Conservation (phyloP, 2,888 invertebrate species). For the Drosophila aldrichi region DNA sequence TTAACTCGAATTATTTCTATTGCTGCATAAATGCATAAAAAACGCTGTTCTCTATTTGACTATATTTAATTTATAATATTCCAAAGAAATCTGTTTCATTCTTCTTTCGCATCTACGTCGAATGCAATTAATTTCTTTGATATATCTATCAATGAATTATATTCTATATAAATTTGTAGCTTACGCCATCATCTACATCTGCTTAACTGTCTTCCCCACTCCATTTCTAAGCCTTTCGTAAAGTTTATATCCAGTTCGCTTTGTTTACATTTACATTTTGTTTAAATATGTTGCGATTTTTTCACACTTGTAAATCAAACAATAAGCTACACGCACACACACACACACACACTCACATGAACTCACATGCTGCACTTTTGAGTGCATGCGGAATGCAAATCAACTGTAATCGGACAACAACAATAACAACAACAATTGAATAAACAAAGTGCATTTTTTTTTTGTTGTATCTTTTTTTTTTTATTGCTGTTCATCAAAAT, state of each 20-base stretch:
- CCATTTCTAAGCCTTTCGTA: conserved; percentile 23
- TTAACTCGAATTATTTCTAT: too few species aligned
- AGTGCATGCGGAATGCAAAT: conserved; percentile 55
- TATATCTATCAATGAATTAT: background rate
- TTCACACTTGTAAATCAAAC: conserved; percentile 48
- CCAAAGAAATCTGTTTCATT: background rate
- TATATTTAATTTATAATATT: too few species aligned
- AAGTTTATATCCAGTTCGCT: background rate
- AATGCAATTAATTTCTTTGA: too few species aligned
- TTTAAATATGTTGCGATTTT: conserved; percentile 52
- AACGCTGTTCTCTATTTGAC: too few species aligned
- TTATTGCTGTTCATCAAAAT: conserved; percentile 59
- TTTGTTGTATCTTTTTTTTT: conserved; percentile 5
- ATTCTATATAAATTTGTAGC: conserved; percentile 2
- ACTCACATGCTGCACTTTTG: conserved; percentile 9
- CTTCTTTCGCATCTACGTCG: background rate
- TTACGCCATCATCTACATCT: background rate
- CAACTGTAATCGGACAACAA: conserved; percentile 54
- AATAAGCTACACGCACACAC: conserved; percentile 19
- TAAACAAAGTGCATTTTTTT: conserved; percentile 43
- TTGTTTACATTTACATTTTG: conserved; percentile 34
- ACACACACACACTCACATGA: conserved; percentile 1
- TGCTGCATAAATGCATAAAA: too few species aligned
- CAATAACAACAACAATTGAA: conserved; percentile 36
- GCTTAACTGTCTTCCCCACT: background rate